A percentile compares a stretch with the other conserved stretches of the same genome.
Evolutionary conservation across 2,113 vertebrate genomes (phyloP).

Genomic region (Collichthys lucidus): DNA sequence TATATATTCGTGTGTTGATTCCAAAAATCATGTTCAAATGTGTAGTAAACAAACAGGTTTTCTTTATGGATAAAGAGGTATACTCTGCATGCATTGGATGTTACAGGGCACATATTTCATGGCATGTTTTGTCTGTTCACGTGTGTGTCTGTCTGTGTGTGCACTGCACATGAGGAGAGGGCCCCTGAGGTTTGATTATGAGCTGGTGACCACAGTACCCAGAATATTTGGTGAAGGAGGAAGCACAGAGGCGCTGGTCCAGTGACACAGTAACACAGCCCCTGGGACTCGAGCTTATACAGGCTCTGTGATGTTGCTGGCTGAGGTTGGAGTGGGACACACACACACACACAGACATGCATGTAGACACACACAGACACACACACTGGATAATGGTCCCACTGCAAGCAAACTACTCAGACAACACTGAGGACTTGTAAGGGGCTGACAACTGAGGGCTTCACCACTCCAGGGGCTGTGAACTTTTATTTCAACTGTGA

Average conservation of each 20-base stretch:
- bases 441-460: slow-evolving; percentile 37
- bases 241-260: slow-evolving; percentile 51
- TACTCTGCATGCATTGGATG: background rate
- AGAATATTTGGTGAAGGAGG: slow-evolving; percentile 52
- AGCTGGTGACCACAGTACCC: slow-evolving; percentile 44
- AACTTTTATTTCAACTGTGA: slow-evolving; percentile 52
- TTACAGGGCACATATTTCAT: slow-evolving; percentile 15
- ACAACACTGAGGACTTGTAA: slow-evolving; percentile 47
- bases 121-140: slow-evolving; percentile 22
- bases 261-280: slow-evolving; percentile 70
- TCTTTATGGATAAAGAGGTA: background rate
- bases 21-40: background rate
- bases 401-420: slow-evolving; percentile 49
- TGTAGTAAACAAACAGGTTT: background rate
- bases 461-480: slow-evolving; percentile 25
- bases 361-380: slow-evolving; percentile 17
- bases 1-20: background rate
- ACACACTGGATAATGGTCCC: slow-evolving; percentile 55
- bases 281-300: slow-evolving; percentile 62
- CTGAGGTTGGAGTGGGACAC: slow-evolving; percentile 47
- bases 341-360: slow-evolving; percentile 20
- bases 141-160: slow-evolving; percentile 22
- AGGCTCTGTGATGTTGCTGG: slow-evolving; percentile 74
- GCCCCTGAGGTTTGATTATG: slow-evolving; percentile 73
- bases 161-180: slow-evolving; percentile 14